A percentile compares a stretch with the other conserved stretches of the same genome.
Evolutionary conservation across 2,113 vertebrate species (phyloP).

Genomic region (Hippoglossus stenolepis): DNA sequence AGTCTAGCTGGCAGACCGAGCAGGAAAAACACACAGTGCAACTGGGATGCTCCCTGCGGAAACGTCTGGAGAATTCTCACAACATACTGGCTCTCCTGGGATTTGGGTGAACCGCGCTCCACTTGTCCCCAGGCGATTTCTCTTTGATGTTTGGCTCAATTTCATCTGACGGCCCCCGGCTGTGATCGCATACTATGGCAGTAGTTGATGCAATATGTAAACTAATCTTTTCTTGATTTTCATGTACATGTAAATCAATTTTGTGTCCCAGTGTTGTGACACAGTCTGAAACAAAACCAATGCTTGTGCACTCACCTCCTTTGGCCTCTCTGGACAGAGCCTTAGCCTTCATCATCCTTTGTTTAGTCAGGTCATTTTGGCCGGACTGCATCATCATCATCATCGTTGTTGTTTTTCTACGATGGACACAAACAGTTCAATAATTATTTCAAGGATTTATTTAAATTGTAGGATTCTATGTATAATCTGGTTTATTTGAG

Average conservation of each 20-base stretch:
- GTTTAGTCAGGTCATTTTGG: slow-evolving; percentile 68
- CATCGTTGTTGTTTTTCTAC: slow-evolving; percentile 31
- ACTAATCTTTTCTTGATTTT: background rate
- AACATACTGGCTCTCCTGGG: slow-evolving; percentile 20
- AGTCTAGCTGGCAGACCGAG: background rate
- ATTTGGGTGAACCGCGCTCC: slow-evolving; percentile 24
- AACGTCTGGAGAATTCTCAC: slow-evolving; percentile 54
- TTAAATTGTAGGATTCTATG: background rate
- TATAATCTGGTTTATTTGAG: no score
- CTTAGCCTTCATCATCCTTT: slow-evolving; percentile 76
- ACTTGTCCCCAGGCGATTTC: slow-evolving; percentile 31
- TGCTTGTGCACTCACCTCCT: slow-evolving; percentile 72
- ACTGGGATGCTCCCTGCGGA: slow-evolving; percentile 43
- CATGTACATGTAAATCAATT: background rate
- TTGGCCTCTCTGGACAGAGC: slow-evolving; percentile 76
- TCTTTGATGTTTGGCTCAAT: slow-evolving; percentile 60
- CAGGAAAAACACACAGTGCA: slow-evolving; percentile 53
- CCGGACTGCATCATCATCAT: slow-evolving; percentile 71
- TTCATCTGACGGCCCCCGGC: slow-evolving; percentile 19
- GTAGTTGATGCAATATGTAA: slow-evolving; percentile 12
- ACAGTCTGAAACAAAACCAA: background rate
- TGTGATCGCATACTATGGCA: slow-evolving; percentile 17
- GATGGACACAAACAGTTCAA: background rate
- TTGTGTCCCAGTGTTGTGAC: slow-evolving; percentile 4
- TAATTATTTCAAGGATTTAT: background rate